These are phyloP conservation scores for Scrobipalpa costella DNA, from an alignment of 2,888 invertebrate species.

Conservation along the genomic window DNA sequence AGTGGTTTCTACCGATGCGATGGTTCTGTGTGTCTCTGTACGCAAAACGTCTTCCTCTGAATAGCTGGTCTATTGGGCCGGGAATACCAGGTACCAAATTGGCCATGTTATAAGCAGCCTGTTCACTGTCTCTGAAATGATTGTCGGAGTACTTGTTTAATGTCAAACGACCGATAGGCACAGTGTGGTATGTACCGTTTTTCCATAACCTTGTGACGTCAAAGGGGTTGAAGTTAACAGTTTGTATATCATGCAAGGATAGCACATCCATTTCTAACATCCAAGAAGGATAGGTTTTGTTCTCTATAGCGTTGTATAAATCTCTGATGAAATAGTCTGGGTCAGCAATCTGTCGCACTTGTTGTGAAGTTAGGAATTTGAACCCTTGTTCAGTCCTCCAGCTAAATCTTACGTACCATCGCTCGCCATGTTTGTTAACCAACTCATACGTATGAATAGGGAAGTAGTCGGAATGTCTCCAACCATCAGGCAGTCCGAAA, in stretches of 20 bases:
- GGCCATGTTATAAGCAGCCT: conserved; percentile 53
- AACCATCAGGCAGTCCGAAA: conserved; percentile 93
- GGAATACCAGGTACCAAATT: conserved; percentile 65
- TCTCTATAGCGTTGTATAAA: conserved; percentile 89
- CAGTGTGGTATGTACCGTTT: conserved; percentile 59
- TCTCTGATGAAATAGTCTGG: conserved; percentile 93
- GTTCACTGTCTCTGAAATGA: conserved; percentile 51
- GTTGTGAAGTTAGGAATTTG: conserved; percentile 84
- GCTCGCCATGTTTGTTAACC: conserved; percentile 86
- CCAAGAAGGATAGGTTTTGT: conserved; percentile 74
- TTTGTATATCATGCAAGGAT: conserved; percentile 46
- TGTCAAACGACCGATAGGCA: conserved; percentile 53
- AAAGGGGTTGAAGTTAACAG: conserved; percentile 58
- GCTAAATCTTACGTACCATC: conserved; percentile 92
- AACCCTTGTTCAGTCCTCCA: conserved; percentile 94
- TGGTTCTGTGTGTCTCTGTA: conserved; percentile 1
- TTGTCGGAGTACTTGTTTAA: conserved; percentile 56
- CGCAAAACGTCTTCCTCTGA: conserved; percentile 1
- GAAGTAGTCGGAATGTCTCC: conserved; percentile 94
- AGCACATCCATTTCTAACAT: conserved; percentile 59
- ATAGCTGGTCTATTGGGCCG: conserved; percentile 41
- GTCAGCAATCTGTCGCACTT: conserved; percentile 84
- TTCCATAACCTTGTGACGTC: conserved; percentile 57
- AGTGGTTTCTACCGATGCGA: conserved; percentile 2
- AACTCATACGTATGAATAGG: conserved; percentile 95